Percentiles rank a stretch among this genome's conserved stretches.
phyloP scores from a whole-genome alignment of 1,140 invertebrate genomes.

The Drosophila hydei region DNA sequence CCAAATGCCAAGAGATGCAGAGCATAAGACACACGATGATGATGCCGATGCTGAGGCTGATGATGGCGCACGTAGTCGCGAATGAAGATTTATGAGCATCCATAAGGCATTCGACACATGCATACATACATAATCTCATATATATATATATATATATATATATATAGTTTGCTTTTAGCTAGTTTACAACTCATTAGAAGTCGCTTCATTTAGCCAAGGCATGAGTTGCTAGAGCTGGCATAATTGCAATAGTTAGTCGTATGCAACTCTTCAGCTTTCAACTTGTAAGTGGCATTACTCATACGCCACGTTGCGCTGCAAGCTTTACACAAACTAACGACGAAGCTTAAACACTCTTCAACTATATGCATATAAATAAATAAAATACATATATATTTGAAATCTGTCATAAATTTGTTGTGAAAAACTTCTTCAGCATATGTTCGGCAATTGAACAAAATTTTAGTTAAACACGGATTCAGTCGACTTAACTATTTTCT shows the following conservation, averaged over 20 bases:
- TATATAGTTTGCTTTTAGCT: slow-evolving; percentile 22
- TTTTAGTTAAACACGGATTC: too few relatives aligned
- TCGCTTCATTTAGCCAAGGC: slow-evolving; percentile 44
- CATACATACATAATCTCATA: slow-evolving; percentile 1
- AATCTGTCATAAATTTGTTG: too few relatives aligned
- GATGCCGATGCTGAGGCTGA: slow-evolving; percentile 35
- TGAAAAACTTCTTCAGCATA: too few relatives aligned
- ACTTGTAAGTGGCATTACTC: slow-evolving; percentile 46
- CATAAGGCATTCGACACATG: slow-evolving; percentile 60
- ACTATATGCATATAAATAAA: too few relatives aligned
- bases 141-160: slow-evolving; percentile 14
- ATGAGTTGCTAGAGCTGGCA: slow-evolving; percentile 23
- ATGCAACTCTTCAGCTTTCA: slow-evolving; percentile 36
- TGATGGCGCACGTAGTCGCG: slow-evolving; percentile 47
- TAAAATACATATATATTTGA: too few relatives aligned
- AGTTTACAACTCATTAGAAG: slow-evolving; percentile 60
- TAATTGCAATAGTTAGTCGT: slow-evolving; percentile 50
- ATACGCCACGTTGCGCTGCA: slow-evolving; percentile 35
- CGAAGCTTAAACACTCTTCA: not conserved
- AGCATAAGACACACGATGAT: slow-evolving; percentile 28
- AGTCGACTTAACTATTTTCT: too few relatives aligned
- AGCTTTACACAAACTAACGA: slow-evolving; percentile 8
- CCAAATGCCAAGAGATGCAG: slow-evolving; percentile 17
- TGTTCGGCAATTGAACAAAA: too few relatives aligned
- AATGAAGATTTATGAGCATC: slow-evolving; percentile 72